These are phyloP conservation scores for Streblospio benedicti DNA, from an alignment of 1,140 invertebrate species.

Conservation along the genomic window DNA sequence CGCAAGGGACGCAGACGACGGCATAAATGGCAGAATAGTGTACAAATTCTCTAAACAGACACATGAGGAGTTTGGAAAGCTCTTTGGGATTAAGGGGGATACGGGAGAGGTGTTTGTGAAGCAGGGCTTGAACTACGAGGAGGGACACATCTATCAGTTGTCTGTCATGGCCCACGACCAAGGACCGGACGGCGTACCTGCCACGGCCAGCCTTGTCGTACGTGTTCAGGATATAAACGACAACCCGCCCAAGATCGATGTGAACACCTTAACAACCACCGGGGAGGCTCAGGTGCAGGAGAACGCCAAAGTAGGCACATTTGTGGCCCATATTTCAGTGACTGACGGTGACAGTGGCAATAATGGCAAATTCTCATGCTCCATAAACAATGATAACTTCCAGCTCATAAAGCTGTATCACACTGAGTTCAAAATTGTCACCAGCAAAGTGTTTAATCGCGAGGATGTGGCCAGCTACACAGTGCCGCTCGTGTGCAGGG, in stretches of 20 bases:
- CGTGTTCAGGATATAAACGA: constrained; percentile 48
- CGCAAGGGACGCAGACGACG: constrained; percentile 49
- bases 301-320: constrained; percentile 10
- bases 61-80: background rate
- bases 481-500: constrained; percentile 8
- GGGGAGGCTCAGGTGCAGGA: constrained; percentile 5
- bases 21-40: constrained; percentile 34
- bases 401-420: background rate
- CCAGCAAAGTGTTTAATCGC: constrained; percentile 6
- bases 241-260: constrained; percentile 26
- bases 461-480: constrained; percentile 6
- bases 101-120: constrained; percentile 10
- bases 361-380: constrained; percentile 6
- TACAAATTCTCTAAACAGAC: constrained; percentile 66
- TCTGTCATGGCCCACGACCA: constrained; percentile 10
- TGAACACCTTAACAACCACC: background rate
- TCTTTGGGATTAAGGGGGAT: constrained; percentile 10
- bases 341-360: constrained; percentile 10
- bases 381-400: constrained; percentile 12
- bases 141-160: constrained; percentile 6
- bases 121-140: constrained; percentile 12
- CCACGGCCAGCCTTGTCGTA: constrained; percentile 45
- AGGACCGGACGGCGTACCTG: constrained; percentile 8
- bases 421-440: constrained; percentile 12
- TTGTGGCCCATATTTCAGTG: constrained; percentile 14